A percentile compares a stretch with the other conserved stretches of the same genome.
phyloP scores from a whole-genome alignment of 2,113 vertebrate genomes.

The Melanerpes formicivorus region DNA sequence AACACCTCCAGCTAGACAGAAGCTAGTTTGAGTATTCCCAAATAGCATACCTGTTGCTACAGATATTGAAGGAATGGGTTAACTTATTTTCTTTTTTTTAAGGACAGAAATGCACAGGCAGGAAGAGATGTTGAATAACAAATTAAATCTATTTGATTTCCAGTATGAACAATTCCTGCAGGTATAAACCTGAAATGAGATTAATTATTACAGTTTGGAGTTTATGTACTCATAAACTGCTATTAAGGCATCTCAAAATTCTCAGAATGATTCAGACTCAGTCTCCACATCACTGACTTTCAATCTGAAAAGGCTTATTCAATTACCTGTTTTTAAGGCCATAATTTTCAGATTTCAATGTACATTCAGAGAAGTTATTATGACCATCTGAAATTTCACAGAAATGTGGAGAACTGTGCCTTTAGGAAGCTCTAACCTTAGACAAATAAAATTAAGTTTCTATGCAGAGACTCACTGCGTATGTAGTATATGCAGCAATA shows the following conservation, averaged over 20 bases:
- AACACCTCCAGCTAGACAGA: background rate
- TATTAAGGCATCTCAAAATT: background rate
- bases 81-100: background rate
- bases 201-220: constrained; percentile 17
- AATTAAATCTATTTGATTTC: constrained; percentile 29
- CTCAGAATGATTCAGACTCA: background rate
- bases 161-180: constrained; percentile 10
- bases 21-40: background rate
- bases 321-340: background rate
- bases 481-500: background rate
- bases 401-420: background rate
- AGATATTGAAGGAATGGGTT: background rate
- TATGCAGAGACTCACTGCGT: background rate
- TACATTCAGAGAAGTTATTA: background rate
- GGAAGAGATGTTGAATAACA: background rate
- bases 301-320: background rate
- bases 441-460: background rate
- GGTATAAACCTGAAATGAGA: constrained; percentile 28
- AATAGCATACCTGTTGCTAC: background rate
- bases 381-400: background rate
- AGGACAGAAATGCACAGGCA: background rate
- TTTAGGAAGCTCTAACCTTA: background rate
- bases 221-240: constrained; percentile 8
- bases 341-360: background rate
- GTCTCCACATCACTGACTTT: background rate